phyloP scores from a whole-genome alignment of 2,113 vertebrate genomes.

The Oxyruncus cristatus region DNA sequence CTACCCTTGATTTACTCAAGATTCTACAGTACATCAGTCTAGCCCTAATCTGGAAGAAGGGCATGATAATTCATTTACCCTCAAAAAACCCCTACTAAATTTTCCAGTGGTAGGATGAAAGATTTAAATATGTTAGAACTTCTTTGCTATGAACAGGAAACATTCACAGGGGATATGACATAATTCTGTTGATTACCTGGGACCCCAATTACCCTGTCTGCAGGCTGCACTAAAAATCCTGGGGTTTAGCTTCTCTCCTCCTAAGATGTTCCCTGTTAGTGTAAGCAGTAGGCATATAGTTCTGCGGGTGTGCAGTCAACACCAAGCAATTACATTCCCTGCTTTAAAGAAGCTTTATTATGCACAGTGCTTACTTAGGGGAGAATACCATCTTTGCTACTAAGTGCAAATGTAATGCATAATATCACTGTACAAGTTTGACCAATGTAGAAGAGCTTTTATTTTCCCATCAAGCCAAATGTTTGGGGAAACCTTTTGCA shows the following conservation, averaged over 20 bases:
- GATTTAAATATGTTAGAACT: neutral
- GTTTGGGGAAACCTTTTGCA: neutral
- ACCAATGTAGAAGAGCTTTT: neutral
- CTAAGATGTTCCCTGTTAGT: neutral
- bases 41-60: conserved; percentile 27
- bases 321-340: neutral
- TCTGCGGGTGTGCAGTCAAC: neutral
- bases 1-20: neutral
- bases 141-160: neutral
- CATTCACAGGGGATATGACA: neutral
- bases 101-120: neutral
- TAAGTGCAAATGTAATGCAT: neutral
- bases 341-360: neutral
- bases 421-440: neutral
- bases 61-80: conserved; percentile 32
- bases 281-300: neutral
- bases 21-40: neutral
- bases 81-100: neutral
- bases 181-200: neutral
- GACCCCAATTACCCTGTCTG: neutral
- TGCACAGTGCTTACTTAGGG: neutral
- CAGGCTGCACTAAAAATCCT: neutral
- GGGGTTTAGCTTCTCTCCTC: neutral
- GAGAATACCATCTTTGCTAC: neutral
- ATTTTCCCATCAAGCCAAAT: conserved; percentile 1